Evolutionary conservation across 2,113 vertebrate genomes (phyloP).

Genomic region (Atherinomorus stipes): DNA sequence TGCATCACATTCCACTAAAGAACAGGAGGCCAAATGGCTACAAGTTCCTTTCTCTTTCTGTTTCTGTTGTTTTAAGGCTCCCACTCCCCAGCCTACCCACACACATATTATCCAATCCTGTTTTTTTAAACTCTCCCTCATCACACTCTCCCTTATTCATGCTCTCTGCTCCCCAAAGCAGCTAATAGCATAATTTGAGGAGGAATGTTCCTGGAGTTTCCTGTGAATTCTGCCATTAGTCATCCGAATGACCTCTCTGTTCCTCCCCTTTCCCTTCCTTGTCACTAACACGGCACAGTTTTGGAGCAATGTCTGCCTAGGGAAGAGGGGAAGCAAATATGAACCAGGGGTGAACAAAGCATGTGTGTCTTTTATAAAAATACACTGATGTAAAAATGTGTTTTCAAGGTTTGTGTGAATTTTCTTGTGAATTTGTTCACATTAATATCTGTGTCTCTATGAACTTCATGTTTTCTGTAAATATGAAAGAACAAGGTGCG

Average conservation of each 20-base stretch:
- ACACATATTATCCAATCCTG: conserved; percentile 41
- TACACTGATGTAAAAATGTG: not conserved
- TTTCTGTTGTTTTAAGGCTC: conserved; percentile 79
- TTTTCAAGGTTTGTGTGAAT: conserved; percentile 5
- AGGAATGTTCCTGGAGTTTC: conserved; percentile 98
- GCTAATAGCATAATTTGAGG: conserved; percentile 99
- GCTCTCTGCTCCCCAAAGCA: conserved; percentile 72
- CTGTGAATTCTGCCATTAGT: conserved; percentile 96
- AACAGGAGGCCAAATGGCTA: conserved; percentile 76
- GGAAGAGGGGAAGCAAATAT: conserved; percentile 66
- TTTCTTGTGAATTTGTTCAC: not conserved
- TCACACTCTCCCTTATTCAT: conserved; percentile 17
- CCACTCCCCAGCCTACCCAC: conserved; percentile 16
- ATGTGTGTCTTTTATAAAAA: conserved; percentile 22
- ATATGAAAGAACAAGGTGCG: too few species aligned
- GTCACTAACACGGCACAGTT: conserved; percentile 59
- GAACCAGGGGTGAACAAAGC: conserved; percentile 65
- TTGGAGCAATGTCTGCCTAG: conserved; percentile 60
- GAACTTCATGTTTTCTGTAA: too few species aligned
- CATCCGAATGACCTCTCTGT: conserved; percentile 89
- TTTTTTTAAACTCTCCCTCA: conserved; percentile 40
- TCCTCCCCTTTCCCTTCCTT: conserved; percentile 74
- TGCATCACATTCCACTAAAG: conserved; percentile 74
- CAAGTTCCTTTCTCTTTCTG: conserved; percentile 78
- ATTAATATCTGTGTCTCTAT: too few species aligned